Evolutionary conservation across 2,888 invertebrate species (phyloP), one percentile per base, ranked within the genome.

Genomic region (Pammene fasciana): DNA sequence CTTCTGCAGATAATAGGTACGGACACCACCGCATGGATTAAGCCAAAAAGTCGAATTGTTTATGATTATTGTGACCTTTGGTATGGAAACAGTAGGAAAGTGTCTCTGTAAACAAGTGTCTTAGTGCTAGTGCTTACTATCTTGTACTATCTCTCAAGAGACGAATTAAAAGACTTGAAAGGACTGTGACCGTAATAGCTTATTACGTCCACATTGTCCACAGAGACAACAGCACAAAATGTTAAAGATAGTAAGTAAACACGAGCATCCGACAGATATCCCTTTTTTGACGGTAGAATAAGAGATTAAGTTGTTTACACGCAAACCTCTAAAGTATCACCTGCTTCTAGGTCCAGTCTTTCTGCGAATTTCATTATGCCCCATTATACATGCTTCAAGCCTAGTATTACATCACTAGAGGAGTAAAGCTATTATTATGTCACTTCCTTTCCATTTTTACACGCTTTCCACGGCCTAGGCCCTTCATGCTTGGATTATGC

Each of bases 401-500:
- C 38, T 62, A 41, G 16, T 38, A 62, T 62, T 52, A 62, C 41
- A 41, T 41, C 62, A 62, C 50, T 26, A n/a, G 61, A 26, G 61
- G 46, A 45, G 18, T 61, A 50, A 36, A 38, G 18, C 38, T 61
- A 52, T 62, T 48, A 62, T 57, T 48, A 57, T 59, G 45, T 34
- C 38, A 50, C 64, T 59, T 68, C 62, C 52, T 64, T 59, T 45
- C 18, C 57, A 52, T 65, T 68, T 68, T 68, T 57, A 62, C 62
- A 64, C 68, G 56, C 62, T 68, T 68, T 68, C 67, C 62, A 62
- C 43, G 34, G 66, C 9, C 18, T 34, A 16, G 41, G 68, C 57
- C 68, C 64, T 64, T 68, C 56, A 59, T 65, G 59, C 18, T 52
- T 26, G 38, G 38, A 52, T 65, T 68, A 68, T 68, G 45, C 45